Evolutionary conservation across 2,888 invertebrate species (phyloP), one percentile per base, ranked within the genome.

Genomic region (Hesperia comma): DNA sequence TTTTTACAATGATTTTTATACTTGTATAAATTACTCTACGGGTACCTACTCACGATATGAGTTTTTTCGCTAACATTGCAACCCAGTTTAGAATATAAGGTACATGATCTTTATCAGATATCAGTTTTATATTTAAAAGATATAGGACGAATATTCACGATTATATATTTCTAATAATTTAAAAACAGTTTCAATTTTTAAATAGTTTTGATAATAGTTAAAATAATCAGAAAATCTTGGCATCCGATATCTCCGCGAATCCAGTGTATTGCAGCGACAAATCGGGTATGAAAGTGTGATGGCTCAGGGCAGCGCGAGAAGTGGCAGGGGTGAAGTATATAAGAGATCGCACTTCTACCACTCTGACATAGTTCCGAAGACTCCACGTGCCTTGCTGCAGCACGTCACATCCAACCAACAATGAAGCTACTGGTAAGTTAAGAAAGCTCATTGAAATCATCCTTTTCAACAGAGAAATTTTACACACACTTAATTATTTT

Each of bases 291-390:
- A 91, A 92, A 92, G 92, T 90, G 83, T 84, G 89, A 85, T 88
- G 88, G 82, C 82, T 79, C 81, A 80, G 81, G 81, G 82, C 82
- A 81, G 78, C 77, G 82, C 76, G 79, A 74, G 79, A 78, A 80
- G 88, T 91, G 92, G 92, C 92, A 92, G 92, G 92, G 92, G 92
- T 91, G 91, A 75, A 82, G 90, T 92, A 92, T 92, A 92, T 88
- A 92, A 92, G 90, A 83, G 80, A 84, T 84, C 88, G 90, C 77
- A 75, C 82, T 81, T 83, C 87, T 87, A 90, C 90, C 88, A 88
- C 89, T 86, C 86, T 85, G 87, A 87, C 92, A 92, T 88, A 92
- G 91, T 92, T 90, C 86, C 86, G 86, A 82, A 82, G 75, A 80
- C 80, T 78, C 77, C 84, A 88, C 88, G 90, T 90, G 87, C 85